A percentile compares a stretch with the other conserved stretches of the same genome.
phyloP scores from a whole-genome alignment of 2,113 vertebrate species.

The Thinocorus orbignyianus region DNA sequence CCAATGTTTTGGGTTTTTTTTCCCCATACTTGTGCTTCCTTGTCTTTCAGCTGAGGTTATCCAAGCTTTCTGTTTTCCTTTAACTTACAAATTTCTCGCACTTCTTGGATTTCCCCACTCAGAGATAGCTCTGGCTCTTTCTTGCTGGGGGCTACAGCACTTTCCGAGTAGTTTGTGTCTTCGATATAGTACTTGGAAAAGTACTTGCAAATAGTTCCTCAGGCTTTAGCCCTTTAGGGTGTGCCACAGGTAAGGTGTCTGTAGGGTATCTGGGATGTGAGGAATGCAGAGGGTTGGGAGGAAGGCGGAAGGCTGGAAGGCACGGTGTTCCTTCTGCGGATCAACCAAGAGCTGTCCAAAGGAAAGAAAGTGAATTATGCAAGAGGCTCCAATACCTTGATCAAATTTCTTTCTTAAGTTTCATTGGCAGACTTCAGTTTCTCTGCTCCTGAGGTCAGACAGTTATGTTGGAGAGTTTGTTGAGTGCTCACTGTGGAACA shows the following conservation, averaged over 20 bases:
- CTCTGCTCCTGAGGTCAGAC: not conserved
- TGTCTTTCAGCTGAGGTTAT: not conserved
- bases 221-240: not conserved
- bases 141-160: not conserved
- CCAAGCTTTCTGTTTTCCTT: not conserved
- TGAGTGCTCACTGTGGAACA: accelerated
- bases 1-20: not conserved
- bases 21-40: not conserved
- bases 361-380: constrained; percentile 69
- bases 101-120: not conserved
- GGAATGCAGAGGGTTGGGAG: not conserved
- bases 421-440: constrained; percentile 55
- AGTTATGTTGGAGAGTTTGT: not conserved
- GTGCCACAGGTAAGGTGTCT: not conserved
- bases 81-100: not conserved
- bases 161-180: not conserved
- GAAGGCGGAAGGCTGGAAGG: not conserved
- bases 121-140: not conserved
- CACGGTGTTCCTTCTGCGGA: not conserved
- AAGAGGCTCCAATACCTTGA: not conserved
- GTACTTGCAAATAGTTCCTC: too few species aligned
- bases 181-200: not conserved
- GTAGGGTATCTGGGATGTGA: not conserved
- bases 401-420: constrained; percentile 63
- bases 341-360: not conserved